These are phyloP conservation scores for Catharus fuscescens DNA, from an alignment of 2,113 vertebrate species.

Conservation along the genomic window DNA sequence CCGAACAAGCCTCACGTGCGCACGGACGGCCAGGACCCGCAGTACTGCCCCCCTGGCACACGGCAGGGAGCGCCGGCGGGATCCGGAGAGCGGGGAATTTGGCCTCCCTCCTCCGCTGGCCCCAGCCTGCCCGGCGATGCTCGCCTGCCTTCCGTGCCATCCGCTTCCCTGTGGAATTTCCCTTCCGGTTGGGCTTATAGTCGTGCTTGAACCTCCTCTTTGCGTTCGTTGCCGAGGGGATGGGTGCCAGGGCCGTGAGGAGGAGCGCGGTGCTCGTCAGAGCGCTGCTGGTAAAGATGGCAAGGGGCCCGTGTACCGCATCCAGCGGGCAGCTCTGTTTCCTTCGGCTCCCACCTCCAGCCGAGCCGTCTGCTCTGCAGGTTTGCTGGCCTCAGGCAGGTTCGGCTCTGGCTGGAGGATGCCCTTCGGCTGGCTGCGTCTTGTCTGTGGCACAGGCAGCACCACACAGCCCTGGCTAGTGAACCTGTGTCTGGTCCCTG, in stretches of 20 bases:
- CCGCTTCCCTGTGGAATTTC: neutral
- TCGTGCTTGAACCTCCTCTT: neutral
- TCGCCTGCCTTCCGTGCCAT: neutral
- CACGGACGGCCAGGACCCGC: slow-evolving; percentile 83
- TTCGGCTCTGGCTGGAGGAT: neutral
- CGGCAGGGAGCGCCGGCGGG: neutral
- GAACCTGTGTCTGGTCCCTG: neutral
- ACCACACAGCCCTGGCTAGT: neutral
- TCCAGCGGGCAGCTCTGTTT: neutral
- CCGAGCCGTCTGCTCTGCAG: slow-evolving; percentile 68
- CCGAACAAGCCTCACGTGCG: slow-evolving; percentile 85
- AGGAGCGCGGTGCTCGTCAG: neutral
- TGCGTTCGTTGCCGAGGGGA: neutral
- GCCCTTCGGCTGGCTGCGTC: neutral
- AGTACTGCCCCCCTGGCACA: slow-evolving; percentile 70
- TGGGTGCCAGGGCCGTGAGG: neutral
- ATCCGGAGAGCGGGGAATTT: neutral
- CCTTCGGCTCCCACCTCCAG: neutral
- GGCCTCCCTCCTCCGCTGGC: neutral
- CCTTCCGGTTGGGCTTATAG: neutral
- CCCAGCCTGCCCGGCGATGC: neutral
- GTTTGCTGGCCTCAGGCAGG: slow-evolving; percentile 86
- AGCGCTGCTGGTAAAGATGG: neutral
- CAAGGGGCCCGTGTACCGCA: accelerated
- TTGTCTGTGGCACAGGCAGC: neutral